Evolutionary conservation across 2,113 vertebrate species (phyloP).

Genomic region (Hystrix brachyura): DNA sequence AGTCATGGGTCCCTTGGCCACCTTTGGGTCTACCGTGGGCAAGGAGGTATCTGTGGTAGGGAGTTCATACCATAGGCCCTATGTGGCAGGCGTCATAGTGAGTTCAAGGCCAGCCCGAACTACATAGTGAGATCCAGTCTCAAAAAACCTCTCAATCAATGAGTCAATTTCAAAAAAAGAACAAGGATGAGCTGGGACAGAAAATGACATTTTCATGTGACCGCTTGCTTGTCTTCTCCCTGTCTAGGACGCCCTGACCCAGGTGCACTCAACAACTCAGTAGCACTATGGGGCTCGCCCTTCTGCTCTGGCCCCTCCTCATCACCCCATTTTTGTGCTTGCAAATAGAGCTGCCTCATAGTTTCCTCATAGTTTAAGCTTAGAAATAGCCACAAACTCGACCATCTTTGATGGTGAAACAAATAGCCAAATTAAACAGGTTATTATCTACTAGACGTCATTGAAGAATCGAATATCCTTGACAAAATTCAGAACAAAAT

Average conservation of each 20-base stretch:
- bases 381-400: not conserved
- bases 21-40: not conserved
- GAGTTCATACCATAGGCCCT: no score
- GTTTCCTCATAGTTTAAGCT: not conserved
- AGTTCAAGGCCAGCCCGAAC: no score
- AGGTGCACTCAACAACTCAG: no score
- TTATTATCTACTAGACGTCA: not conserved
- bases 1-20: not conserved
- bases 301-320: no score
- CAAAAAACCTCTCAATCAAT: not conserved
- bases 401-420: not conserved
- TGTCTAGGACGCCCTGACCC: not conserved
- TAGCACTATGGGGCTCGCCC: rapidly evolving
- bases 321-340: not conserved
- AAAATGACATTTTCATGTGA: not conserved
- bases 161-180: not conserved
- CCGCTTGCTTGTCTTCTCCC: no score
- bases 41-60: not conserved
- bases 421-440: not conserved
- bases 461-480: not conserved
- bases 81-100: no score
- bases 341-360: not conserved
- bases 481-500: not conserved
- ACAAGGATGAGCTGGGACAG: not conserved
- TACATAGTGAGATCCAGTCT: not conserved